Base-by-base conservation (phyloP, 2,888 invertebrate genomes). In the Stenurella melanura region DNA sequence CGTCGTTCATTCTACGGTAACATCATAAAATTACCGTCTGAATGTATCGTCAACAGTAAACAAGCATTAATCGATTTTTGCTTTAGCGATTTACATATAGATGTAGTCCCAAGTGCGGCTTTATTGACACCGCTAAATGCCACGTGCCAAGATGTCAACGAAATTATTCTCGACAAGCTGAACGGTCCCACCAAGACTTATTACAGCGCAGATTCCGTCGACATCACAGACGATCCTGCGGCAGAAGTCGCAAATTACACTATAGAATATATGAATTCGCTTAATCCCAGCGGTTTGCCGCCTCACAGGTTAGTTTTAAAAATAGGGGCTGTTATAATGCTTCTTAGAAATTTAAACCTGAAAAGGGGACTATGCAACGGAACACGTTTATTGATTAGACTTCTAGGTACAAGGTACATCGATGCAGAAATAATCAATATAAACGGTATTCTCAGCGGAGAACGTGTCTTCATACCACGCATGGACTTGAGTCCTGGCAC, bases 321-420 rank as follows among this genome's bases (percentile, higher is more conserved):
- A 21, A 21, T 21, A n/a, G 71, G 34, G 4, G 42, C 50, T 1
- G 15, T 71, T 5, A 17, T 71, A 42, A 71, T 71, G 60, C 42
- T 71, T 9, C 19, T 71, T 15, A 30, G 71, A 34, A 71, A 71
- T 19, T 42, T 71, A 15, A 71, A 71, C 42, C 9, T 60, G 12
- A 56, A 34, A 2, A 56, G 10, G 57, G 58, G 58, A 11, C 18
- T 69, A n/a, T 57, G 56, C 10, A 69, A 69, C 15, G 69, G 69
- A 1, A 69, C 69, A 0, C 54, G 57, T n/a, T 17, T 69, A 17
- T 10, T 58, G 2, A 30, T 69, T 17, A 19, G 38, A 21, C 2
- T 63, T 6, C 7, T 63, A 7, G 61, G 61, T 3, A 34, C n/a
- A 17, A 12, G 30, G 26, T 63, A 63, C n/a, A 34, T 63, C 10